Conservation (phyloP, 2,113 vertebrate species). For the Galeopterus variegatus region DNA sequence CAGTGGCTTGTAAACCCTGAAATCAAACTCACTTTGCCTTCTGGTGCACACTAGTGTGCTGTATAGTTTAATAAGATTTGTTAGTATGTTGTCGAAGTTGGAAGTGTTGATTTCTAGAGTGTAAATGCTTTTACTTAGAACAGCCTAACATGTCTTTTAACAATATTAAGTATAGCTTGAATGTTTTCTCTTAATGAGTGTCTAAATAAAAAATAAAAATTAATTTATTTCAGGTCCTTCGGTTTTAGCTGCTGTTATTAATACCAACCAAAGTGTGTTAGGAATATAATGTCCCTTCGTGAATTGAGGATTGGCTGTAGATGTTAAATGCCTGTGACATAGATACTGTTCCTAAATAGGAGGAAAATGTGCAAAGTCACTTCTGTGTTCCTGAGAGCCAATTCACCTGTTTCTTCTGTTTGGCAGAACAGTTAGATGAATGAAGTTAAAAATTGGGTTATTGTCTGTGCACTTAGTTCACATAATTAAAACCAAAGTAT, state of each 20-base stretch:
- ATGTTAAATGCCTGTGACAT: neutral
- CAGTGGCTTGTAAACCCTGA: slow-evolving; percentile 17
- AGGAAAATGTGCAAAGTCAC: slow-evolving; percentile 78
- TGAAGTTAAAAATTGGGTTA: slow-evolving; percentile 68
- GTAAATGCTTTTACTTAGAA: slow-evolving; percentile 34
- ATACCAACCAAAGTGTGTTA: slow-evolving; percentile 21
- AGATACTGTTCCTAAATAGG: slow-evolving; percentile 27
- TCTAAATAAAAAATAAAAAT: slow-evolving; percentile 23
- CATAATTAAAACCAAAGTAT: slow-evolving; percentile 44
- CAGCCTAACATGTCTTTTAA: neutral
- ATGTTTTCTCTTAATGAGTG: neutral
- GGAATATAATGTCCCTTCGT: slow-evolving; percentile 38
- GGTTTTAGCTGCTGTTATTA: slow-evolving; percentile 55
- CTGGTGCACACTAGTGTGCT: neutral
- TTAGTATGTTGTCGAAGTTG: neutral
- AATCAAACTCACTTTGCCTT: slow-evolving; percentile 27
- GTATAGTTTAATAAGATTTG: slow-evolving; percentile 7
- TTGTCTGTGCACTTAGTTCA: slow-evolving; percentile 11
- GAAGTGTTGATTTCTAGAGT: slow-evolving; percentile 50
- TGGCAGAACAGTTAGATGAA: slow-evolving; percentile 56
- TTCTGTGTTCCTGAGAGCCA: slow-evolving; percentile 55
- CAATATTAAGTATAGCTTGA: neutral
- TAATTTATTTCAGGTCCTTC: slow-evolving; percentile 3
- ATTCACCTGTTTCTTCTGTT: slow-evolving; percentile 75
- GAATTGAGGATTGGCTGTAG: slow-evolving; percentile 40